These are phyloP conservation scores for Cryptocephalus moraei DNA, from an alignment of 2,888 invertebrate species.

Conservation along the genomic window DNA sequence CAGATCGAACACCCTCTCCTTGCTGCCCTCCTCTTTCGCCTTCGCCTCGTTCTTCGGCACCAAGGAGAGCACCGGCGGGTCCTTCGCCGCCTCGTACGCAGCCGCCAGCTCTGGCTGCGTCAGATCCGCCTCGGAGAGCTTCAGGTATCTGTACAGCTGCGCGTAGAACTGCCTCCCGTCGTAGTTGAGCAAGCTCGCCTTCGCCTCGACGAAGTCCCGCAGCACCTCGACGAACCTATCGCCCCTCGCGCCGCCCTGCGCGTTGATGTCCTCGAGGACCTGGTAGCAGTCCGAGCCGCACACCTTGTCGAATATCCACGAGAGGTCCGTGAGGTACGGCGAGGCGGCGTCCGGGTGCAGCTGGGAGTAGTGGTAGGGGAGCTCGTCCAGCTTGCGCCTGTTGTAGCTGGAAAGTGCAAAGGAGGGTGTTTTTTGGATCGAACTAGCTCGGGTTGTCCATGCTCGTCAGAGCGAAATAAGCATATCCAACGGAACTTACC, in stretches of 20 bases:
- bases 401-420: constrained; percentile 52
- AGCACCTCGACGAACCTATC: constrained; percentile 44
- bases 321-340: constrained; percentile 61
- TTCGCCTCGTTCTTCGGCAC: constrained; percentile 42
- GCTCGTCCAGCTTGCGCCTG: constrained; percentile 68
- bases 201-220: constrained; percentile 59
- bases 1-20: constrained; percentile 40
- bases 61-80: constrained; percentile 52
- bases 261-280: constrained; percentile 64
- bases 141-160: constrained; percentile 47
- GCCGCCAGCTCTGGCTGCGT: constrained; percentile 26
- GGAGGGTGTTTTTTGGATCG: no score
- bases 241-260: constrained; percentile 39
- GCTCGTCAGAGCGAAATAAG: no score
- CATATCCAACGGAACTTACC: no score
- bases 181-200: constrained; percentile 63
- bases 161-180: constrained; percentile 78
- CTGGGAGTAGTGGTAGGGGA: constrained; percentile 68
- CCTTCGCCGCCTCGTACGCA: constrained; percentile 41
- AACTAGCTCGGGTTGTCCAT: no score
- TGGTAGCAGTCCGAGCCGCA: constrained; percentile 67
- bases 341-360: constrained; percentile 51
- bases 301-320: constrained; percentile 73
- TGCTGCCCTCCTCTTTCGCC: constrained; percentile 36
- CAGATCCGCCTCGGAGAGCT: constrained; percentile 26